Percentiles rank a stretch among this genome's conserved stretches.
These are phyloP conservation scores for Platysteira castanea DNA, from an alignment of 2,113 vertebrate genomes.

Conservation along the genomic window DNA sequence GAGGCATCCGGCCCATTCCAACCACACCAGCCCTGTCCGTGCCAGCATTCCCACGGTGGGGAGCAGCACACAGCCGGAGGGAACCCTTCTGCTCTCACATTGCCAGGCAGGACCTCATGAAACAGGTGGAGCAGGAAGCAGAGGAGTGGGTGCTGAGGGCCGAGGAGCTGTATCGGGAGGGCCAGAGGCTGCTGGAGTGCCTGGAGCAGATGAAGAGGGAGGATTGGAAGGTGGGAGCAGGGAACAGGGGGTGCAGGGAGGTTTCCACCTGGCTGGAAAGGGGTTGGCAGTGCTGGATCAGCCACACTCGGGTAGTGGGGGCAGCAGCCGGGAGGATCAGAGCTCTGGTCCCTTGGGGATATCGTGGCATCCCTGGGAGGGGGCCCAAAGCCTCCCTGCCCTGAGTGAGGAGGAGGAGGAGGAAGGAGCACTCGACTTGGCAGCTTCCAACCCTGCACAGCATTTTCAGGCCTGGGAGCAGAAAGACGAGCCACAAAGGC, in stretches of 20 bases:
- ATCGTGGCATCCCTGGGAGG: background rate
- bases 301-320: background rate
- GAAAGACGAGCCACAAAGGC: background rate
- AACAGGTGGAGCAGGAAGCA: background rate
- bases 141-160: background rate
- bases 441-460: background rate
- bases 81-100: background rate
- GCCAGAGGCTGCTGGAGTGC: background rate
- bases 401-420: background rate
- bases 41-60: fast-evolving
- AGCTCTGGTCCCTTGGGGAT: background rate
- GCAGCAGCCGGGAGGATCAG: background rate
- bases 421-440: background rate
- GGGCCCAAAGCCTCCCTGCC: background rate
- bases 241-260: background rate
- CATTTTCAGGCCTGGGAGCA: background rate
- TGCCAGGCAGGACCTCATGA: background rate
- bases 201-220: background rate
- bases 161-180: background rate
- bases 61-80: background rate
- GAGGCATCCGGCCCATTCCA: background rate
- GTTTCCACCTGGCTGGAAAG: background rate
- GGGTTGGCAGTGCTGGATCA: background rate
- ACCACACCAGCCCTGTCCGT: background rate
- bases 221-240: background rate